Percentiles rank a stretch among this genome's conserved stretches.
phyloP scores from a whole-genome alignment of 2,888 invertebrate species.

The Eilema sororculum region DNA sequence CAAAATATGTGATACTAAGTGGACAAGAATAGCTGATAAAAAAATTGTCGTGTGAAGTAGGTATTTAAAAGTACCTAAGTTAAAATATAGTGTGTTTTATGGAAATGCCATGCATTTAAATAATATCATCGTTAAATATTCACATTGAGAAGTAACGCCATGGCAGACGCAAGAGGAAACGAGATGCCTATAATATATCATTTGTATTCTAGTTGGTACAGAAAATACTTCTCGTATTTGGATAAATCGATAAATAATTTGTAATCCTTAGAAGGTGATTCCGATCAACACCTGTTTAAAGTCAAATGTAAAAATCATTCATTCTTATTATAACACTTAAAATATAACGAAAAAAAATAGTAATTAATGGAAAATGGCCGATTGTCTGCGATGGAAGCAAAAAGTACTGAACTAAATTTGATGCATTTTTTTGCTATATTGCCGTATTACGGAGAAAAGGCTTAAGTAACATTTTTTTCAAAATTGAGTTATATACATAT shows the following conservation, averaged over 20 bases:
- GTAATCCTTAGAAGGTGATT: neutral
- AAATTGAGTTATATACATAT: no score
- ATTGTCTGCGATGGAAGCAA: no score
- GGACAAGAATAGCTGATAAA: no score
- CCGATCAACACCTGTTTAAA: neutral
- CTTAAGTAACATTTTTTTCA: no score
- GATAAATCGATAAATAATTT: slow-evolving; percentile 1
- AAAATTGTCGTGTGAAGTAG: slow-evolving; percentile 7
- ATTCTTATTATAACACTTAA: no score
- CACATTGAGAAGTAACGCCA: neutral
- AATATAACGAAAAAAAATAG: no score
- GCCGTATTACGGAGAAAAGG: no score
- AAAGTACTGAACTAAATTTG: no score
- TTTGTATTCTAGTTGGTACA: neutral
- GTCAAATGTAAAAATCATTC: neutral
- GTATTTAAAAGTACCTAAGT: slow-evolving; percentile 43
- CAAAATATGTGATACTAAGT: no score
- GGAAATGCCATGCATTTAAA: slow-evolving; percentile 14
- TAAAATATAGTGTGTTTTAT: slow-evolving; percentile 5
- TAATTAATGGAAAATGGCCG: no score
- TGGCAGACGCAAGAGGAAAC: neutral
- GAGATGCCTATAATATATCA: slow-evolving; percentile 1
- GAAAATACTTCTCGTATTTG: neutral
- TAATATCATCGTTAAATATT: slow-evolving; percentile 15
- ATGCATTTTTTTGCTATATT: no score